Base-by-base conservation (phyloP, 2,113 vertebrate species). In the Phocoena sinus region DNA sequence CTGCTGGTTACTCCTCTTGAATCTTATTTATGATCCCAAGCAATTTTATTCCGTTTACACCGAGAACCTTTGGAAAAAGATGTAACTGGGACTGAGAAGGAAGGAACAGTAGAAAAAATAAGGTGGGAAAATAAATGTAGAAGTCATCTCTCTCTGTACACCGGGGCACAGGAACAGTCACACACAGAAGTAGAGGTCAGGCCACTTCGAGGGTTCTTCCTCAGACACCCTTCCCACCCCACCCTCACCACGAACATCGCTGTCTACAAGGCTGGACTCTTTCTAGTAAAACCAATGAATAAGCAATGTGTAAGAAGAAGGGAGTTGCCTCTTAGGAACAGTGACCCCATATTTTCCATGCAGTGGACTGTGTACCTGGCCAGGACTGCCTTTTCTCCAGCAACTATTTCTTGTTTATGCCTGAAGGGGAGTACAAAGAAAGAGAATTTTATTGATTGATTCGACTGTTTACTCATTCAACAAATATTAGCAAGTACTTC, bases 21-120 rank as follows among this genome's bases (percentile, higher is more conserved):
- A 89, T 92, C 85, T 97, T 95, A 97, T 97, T 98, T 98, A 98
- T 91, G 95, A 97, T 50, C 67, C 83, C 67, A 23, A 83, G 94
- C 3, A 5, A 94, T 96, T 97, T 96, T 97, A 96, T 96, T 94
- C 95, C 41, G 44, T 91, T 94, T 88, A 96, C 38, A 80, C 77
- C 67, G 83, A 93, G 80, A 62, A 95, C 31, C 87, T 60, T 74
- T 67, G 53, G 74, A 25, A 38, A 47, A 23, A 26, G 31, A 65
- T 18, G 8, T 28, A 47, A 36, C n/a, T 74, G 76, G 71, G 58
- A 79, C 56, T 76, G 47, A 96, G 70, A 14, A 83, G 44, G 44
- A 94, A 95, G 47, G 38, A 83, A 63, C 0, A 6, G 31, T 2
- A 82, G 85, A 20, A 21, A 65, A 77, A 68, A 63, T n/a, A 89